These are phyloP conservation scores for Naja naja DNA, from an alignment of 2,113 vertebrate species.

Conservation along the genomic window DNA sequence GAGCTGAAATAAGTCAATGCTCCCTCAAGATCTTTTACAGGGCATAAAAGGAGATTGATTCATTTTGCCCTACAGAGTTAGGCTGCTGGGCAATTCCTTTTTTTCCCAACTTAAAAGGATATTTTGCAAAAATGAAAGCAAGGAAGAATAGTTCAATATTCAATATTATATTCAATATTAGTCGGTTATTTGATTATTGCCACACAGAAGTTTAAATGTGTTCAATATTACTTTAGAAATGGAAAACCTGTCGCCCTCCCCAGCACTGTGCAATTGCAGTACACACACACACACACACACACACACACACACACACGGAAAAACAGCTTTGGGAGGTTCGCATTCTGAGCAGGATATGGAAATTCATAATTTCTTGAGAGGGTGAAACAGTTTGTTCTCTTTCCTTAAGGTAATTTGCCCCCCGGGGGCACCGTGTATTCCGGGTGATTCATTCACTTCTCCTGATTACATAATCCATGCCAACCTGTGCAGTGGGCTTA, in stretches of 20 bases:
- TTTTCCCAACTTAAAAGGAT: not conserved
- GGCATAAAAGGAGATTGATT: not conserved
- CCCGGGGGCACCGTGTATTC: not conserved
- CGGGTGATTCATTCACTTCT: not conserved
- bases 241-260: not conserved
- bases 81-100: not conserved
- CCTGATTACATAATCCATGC: not conserved
- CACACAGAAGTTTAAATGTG: not conserved
- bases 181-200: not conserved
- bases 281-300: not conserved
- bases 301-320: not conserved
- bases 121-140: not conserved
- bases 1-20: not conserved
- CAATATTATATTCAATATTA: not conserved
- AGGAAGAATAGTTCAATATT: not conserved
- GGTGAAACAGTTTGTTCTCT: not conserved
- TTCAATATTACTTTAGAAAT: not conserved
- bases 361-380: not conserved
- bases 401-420: not conserved
- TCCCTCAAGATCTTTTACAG: not conserved
- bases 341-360: not conserved
- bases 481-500: not conserved
- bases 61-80: not conserved
- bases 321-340: not conserved
- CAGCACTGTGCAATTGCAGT: not conserved